Conservation (phyloP, 2,888 invertebrate genomes). For the Drosophila stalkeri region DNA sequence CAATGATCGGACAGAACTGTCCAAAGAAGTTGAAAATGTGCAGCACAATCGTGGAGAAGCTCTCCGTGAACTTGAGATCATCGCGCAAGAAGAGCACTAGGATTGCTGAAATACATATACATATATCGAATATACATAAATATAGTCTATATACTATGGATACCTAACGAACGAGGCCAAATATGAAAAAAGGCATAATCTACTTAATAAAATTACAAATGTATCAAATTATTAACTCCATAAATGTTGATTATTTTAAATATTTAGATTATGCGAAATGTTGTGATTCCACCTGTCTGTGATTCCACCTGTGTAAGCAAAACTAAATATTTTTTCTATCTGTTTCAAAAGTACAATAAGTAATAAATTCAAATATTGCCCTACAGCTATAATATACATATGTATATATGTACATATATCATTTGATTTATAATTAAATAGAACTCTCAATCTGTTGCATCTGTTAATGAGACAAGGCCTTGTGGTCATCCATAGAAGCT, state of each 20-base stretch:
- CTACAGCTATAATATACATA: too few relatives aligned
- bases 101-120: conserved; percentile 86
- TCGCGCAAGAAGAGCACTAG: conserved; percentile 88
- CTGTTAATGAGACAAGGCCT: conserved; percentile 21
- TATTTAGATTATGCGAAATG: neutral
- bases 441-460: neutral
- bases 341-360: too few relatives aligned
- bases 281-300: neutral
- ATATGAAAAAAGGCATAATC: too few relatives aligned
- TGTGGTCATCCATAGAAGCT: conserved; percentile 16
- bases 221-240: too few relatives aligned
- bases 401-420: too few relatives aligned
- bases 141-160: too few relatives aligned
- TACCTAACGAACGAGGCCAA: too few relatives aligned
- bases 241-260: neutral
- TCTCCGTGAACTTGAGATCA: conserved; percentile 86
- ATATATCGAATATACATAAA: too few relatives aligned
- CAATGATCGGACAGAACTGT: conserved; percentile 88
- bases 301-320: neutral
- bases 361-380: too few relatives aligned
- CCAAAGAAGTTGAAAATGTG: conserved; percentile 88
- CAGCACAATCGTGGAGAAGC: conserved; percentile 87
- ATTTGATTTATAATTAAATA: neutral
- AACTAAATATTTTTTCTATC: neutral
- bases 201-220: too few relatives aligned